Evolutionary conservation across 2,113 vertebrate genomes (phyloP), one percentile per base, ranked within the genome.

Genomic region (Rhipidura dahli): DNA sequence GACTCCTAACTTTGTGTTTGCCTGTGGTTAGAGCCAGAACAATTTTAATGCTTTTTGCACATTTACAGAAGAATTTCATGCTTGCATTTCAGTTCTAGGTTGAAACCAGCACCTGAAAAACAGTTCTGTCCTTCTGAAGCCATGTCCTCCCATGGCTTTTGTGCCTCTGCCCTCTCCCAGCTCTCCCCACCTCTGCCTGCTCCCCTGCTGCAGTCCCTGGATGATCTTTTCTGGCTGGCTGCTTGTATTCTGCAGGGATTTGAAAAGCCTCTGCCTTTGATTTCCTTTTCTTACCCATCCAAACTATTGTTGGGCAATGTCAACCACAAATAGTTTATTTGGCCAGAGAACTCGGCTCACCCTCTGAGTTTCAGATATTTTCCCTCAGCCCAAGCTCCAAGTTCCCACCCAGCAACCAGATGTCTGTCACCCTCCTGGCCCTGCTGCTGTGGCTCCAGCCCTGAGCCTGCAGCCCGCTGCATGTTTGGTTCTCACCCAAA

Each of bases 241-340:
- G 73, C 42, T 61, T 14, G 11, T 54, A 45, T 53, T 83, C 79
- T 42, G 64, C 30, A n/a, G 66, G 54, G 85, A 76, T 51, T 81
- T 13, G 1, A 56, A 71, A 82, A 71, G 65, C n/a, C 78, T 93
- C 73, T 79, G 84, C 72, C 87, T 83, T 90, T 84, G 56, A 75
- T 87, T 90, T 75, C 81, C 73, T 91, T 79, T 50, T 71, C 78
- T 89, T 82, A 54, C 45, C 75, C 79, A 27, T 80, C 88, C 90
- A 71, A 91, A 44, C 92, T 93, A 78, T 85, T 85, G 84, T 76
- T 94, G 92, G 94, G 92, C 82, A 91, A 65, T 2, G 28, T 69
- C 71, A 79, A 53, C 90, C 81, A 76, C 90, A 93, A 66, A 28
- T 6, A 17, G 70, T 85, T 89, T 24, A 14, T 68, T 76, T 92